Percentiles rank a stretch among this genome's conserved stretches.
phyloP scores from a whole-genome alignment of 1,140 invertebrate species.

The Argopecten irradians region DNA sequence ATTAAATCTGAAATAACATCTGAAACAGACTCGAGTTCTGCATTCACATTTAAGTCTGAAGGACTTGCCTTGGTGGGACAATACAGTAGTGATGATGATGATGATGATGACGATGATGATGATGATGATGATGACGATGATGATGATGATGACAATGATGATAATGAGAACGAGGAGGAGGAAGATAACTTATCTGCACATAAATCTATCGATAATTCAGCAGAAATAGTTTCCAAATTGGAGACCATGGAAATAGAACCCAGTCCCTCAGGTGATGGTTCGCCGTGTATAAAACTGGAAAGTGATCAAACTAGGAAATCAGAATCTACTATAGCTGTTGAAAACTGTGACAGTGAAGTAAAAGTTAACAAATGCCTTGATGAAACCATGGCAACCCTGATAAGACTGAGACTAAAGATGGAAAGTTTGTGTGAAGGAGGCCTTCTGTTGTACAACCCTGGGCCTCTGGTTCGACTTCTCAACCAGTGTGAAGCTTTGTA shows the following conservation, averaged over 20 bases:
- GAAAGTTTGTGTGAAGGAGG: conserved; percentile 88
- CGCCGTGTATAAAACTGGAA: background rate
- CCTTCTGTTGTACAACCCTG: conserved; percentile 93
- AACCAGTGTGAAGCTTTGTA: conserved; percentile 91
- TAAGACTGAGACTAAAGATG: conserved; percentile 87
- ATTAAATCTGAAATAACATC: background rate
- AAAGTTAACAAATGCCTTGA: conserved; percentile 20
- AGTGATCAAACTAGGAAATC: background rate
- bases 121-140: conserved; percentile 11
- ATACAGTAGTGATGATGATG: conserved; percentile 29
- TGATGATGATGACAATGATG: background rate
- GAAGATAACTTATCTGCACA: background rate
- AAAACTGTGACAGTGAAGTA: background rate
- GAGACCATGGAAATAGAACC: background rate
- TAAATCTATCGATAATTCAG: background rate
- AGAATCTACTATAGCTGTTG: background rate
- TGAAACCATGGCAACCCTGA: conserved; percentile 89
- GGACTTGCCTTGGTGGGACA: background rate
- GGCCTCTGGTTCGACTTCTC: conserved; percentile 88
- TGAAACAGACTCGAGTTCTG: background rate
- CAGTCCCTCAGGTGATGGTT: background rate
- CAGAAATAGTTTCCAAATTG: background rate
- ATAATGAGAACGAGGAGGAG: background rate
- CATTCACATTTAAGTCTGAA: background rate
- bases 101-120: conserved; percentile 28